These are phyloP conservation scores for Caerostris darwini DNA, from an alignment of 1,140 invertebrate genomes.

Conservation along the genomic window DNA sequence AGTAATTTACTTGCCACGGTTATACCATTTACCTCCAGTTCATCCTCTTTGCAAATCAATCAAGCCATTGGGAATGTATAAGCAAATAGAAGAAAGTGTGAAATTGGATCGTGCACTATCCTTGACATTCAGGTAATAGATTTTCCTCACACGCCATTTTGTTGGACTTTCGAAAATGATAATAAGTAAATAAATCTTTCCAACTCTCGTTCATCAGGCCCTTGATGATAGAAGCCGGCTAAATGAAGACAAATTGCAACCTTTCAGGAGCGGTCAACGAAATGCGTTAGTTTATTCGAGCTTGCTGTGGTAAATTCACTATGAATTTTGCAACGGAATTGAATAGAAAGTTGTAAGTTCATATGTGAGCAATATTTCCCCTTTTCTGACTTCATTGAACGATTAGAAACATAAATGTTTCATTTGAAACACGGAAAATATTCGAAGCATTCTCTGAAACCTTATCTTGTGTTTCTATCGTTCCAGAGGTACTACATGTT, in stretches of 20 bases:
- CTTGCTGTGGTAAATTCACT: background rate
- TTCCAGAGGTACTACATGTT: background rate
- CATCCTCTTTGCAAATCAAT: background rate
- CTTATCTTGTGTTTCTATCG: background rate
- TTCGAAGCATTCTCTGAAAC: background rate
- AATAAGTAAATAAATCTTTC: conserved; percentile 30
- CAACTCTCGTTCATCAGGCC: background rate
- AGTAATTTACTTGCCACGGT: background rate
- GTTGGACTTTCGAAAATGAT: conserved; percentile 3
- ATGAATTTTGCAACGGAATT: background rate
- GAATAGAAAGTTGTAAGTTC: background rate
- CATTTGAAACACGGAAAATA: background rate
- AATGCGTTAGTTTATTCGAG: background rate
- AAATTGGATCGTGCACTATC: background rate
- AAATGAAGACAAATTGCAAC: conserved; percentile 5
- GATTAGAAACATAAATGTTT: background rate
- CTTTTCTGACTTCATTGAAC: background rate
- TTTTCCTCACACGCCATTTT: background rate
- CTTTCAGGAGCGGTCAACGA: background rate
- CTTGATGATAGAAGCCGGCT: background rate
- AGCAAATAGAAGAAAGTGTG: background rate
- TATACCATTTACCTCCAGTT: background rate
- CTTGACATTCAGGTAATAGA: background rate
- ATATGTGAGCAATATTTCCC: background rate
- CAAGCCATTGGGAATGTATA: background rate